A percentile compares a stretch with the other conserved stretches of the same genome.
Conservation (phyloP, 2,888 invertebrate species). For the Torymus texanus region DNA sequence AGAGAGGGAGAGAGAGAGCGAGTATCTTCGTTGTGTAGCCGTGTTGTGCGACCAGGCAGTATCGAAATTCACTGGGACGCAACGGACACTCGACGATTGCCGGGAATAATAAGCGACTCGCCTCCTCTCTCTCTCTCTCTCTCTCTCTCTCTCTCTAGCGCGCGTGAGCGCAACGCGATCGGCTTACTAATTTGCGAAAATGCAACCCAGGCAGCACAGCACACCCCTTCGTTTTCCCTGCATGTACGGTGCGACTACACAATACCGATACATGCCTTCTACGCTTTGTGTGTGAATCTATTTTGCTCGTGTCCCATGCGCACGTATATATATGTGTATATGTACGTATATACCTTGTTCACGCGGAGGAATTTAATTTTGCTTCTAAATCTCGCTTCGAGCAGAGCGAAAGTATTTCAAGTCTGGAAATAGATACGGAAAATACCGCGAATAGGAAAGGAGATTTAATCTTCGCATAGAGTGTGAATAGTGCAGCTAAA, state of each 20-base stretch:
- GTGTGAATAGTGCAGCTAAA: too few relatives aligned
- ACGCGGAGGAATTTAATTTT: constrained; percentile 20
- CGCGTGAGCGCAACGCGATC: constrained; percentile 25
- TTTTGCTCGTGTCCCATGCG: too few relatives aligned
- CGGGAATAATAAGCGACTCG: constrained; percentile 36
- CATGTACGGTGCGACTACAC: too few relatives aligned
- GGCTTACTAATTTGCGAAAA: constrained; percentile 49
- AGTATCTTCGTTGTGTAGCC: neutral
- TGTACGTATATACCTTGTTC: neutral
- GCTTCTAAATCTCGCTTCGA: constrained; percentile 22
- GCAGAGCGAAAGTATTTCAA: neutral
- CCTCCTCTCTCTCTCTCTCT: too few relatives aligned
- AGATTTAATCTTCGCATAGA: too few relatives aligned
- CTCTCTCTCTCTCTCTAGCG: neutral
- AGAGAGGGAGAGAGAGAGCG: neutral
- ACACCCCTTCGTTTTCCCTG: too few relatives aligned
- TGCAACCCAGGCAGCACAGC: neutral
- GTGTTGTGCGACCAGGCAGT: neutral
- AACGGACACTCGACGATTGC: constrained; percentile 28
- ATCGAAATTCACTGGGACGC: constrained; percentile 20
- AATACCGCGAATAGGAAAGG: too few relatives aligned
- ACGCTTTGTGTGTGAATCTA: too few relatives aligned
- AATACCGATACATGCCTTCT: too few relatives aligned
- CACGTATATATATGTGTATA: too few relatives aligned
- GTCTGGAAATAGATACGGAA: too few relatives aligned